Evolutionary conservation across 1,140 invertebrate genomes (phyloP), one percentile per base, ranked within the genome.

Genomic region (Calliphora vicina): DNA sequence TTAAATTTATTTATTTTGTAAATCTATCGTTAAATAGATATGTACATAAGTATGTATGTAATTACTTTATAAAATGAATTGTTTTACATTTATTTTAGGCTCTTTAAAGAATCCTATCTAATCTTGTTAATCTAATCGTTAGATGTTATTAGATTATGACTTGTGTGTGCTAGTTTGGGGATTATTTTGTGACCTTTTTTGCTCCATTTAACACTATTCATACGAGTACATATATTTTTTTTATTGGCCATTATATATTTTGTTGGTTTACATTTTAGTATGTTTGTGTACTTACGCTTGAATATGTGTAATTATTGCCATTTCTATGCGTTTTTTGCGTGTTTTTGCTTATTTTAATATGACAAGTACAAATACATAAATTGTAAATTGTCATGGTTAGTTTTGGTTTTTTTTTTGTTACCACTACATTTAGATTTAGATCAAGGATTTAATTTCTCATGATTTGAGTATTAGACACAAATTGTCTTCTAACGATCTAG

Each of bases 201-300:
- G 74, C 74, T 78, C 74, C 42, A 78, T 78, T 78, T 43, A 78
- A 45, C 73, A 35, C 2, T 57, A 57, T n/a, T 57, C 1, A n/a
- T 57, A n/a, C n/a, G 50, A n/a, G 50, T 35, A 8, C 35, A 35
- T 35, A 57, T n/a, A 2, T 57, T 57, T 8, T 25, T 67, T 42
- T 78, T 78, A 78, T 78, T 78, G 35, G 74, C 74, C 74, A 78
- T 78, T 78, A 78, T 78, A 45, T 23, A 25, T 5, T 67, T 23
- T 23, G 20, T 25, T 25, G n/a, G 1, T 12, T 12, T 67, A 57
- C 15, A 57, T 17, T 17, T 23, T 17, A 17, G 61, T 23, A 9
- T 67, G 12, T 67, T 3, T 67, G 57, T 57, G n/a, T 67, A 23
- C n/a, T 2, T 67, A 67, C 20, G 15, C n/a, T n/a, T 17, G 15